Percentiles rank a stretch among this genome's conserved stretches.
Conservation (phyloP, 1,140 invertebrate species). For the Drosophila orosa region DNA sequence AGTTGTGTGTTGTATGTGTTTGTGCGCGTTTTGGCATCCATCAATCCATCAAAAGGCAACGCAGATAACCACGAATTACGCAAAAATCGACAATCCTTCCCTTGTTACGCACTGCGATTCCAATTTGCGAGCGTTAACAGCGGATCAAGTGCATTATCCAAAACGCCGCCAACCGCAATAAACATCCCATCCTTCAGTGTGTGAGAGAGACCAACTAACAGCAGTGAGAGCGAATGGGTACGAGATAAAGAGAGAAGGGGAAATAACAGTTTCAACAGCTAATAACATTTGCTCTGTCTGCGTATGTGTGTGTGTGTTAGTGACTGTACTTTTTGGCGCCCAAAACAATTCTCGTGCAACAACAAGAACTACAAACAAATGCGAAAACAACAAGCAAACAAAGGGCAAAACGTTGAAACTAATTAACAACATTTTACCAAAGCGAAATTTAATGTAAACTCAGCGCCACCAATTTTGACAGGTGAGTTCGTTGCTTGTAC, state of each 20-base stretch:
- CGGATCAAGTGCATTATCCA: slow-evolving; percentile 39
- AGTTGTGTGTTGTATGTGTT: slow-evolving; percentile 67
- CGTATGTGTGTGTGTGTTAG: slow-evolving; percentile 16
- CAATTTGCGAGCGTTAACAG: slow-evolving; percentile 10
- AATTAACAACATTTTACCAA: slow-evolving; percentile 60
- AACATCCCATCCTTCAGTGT: slow-evolving; percentile 48
- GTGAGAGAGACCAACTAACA: background rate
- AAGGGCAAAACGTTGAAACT: slow-evolving; percentile 47
- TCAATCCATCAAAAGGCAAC: slow-evolving; percentile 34
- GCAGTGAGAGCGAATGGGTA: background rate
- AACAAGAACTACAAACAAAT: slow-evolving; percentile 13
- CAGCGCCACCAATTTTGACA: slow-evolving; percentile 24
- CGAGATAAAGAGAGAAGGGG: slow-evolving; percentile 7
- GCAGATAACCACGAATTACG: slow-evolving; percentile 18
- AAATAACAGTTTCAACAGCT: slow-evolving; percentile 48
- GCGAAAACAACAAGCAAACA: slow-evolving; percentile 33
- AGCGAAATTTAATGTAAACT: slow-evolving; percentile 48
- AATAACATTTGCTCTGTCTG: slow-evolving; percentile 38
- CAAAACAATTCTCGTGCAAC: slow-evolving; percentile 48
- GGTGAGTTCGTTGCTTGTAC: slow-evolving; percentile 30
- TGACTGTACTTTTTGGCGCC: slow-evolving; percentile 78
- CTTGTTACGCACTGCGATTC: background rate
- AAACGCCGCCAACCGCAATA: slow-evolving; percentile 57
- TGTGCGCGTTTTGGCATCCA: slow-evolving; percentile 55
- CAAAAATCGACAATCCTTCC: slow-evolving; percentile 19